Evolutionary conservation across 2,113 vertebrate genomes (phyloP), one percentile per base, ranked within the genome.

Genomic region (Corynorhinus townsendii): DNA sequence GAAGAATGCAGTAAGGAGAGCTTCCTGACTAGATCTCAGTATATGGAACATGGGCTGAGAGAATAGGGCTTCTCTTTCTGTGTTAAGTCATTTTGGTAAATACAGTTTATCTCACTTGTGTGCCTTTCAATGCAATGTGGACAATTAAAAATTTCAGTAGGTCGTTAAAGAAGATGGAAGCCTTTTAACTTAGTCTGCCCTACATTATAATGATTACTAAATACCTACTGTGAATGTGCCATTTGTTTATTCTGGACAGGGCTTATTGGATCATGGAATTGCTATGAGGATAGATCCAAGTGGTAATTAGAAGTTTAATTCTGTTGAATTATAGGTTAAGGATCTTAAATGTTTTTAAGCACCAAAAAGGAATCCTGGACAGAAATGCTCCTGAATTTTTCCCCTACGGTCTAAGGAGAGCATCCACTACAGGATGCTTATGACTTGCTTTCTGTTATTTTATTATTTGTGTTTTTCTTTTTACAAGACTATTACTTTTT

Each of bases 241-340:
- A 8, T 90, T 79, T 90, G 59, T 88, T 68, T 28, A 69, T 94
- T 93, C 80, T 79, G 45, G 10, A 52, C 7, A 16, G 49, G 17
- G 40, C 9, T 64, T 93, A 30, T 56, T 64, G 45, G 40, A 49
- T 73, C 33, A 4, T 82, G 10, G 14, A 86, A 93, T 80, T 95
- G 47, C 69, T 92, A 15, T 92, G 40, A 95, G 43, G 80, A 76
- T 85, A 86, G 49, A 81, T 80, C 85, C 47, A 66, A 89, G 56
- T 87, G 12, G 43, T 94, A 86, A 95, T 64, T 49, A 77, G 26
- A 90, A 85, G 30, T 91, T 96, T 76, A 88, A 90, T 93, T 84
- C 83, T 92, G 76, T 85, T 92, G 68, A 85, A 88, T 92, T 89
- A 40, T 8, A 77, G 9, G 30, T 73, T 94, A 90, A 95, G 72